Percentiles rank a stretch among this genome's conserved stretches.
phyloP scores from a whole-genome alignment of 2,888 invertebrate species.

The Sicus ferrugineus region DNA sequence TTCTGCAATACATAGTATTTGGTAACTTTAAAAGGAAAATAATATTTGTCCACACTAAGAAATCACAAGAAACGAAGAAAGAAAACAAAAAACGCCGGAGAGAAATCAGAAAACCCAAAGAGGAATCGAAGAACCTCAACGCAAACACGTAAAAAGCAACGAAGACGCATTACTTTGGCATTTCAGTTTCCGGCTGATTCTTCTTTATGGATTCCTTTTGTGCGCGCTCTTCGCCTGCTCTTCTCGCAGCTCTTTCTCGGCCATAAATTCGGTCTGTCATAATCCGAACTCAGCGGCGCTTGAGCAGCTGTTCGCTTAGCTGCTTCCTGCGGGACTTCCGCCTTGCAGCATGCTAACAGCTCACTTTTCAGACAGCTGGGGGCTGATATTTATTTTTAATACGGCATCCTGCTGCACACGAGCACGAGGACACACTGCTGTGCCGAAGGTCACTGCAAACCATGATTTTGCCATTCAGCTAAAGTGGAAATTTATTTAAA shows the following conservation, averaged over 20 bases:
- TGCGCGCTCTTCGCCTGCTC: background rate
- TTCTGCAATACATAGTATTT: too few species aligned
- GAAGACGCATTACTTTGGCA: conserved; percentile 11
- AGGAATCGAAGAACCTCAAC: background rate
- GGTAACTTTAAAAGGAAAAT: too few species aligned
- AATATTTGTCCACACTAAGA: conserved; percentile 12
- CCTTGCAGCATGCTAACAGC: background rate
- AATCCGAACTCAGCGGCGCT: conserved; percentile 18
- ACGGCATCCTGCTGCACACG: background rate
- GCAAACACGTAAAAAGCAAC: background rate
- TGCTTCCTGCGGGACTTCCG: background rate
- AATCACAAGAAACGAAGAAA: background rate
- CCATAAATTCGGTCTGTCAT: conserved; percentile 15
- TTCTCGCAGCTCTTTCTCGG: background rate
- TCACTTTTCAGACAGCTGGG: background rate
- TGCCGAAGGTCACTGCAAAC: background rate
- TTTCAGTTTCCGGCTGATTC: conserved; percentile 12
- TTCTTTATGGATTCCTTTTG: background rate
- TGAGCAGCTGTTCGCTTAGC: conserved; percentile 16
- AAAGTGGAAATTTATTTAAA: conserved; percentile 8
- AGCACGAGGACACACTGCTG: background rate
- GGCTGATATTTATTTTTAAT: conserved; percentile 20
- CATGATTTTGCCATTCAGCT: conserved; percentile 16
- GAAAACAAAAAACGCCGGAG: background rate
- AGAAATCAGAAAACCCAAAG: conserved; percentile 6